These are phyloP conservation scores for Venusia cambrica DNA, from an alignment of 2,888 invertebrate species.

Conservation along the genomic window DNA sequence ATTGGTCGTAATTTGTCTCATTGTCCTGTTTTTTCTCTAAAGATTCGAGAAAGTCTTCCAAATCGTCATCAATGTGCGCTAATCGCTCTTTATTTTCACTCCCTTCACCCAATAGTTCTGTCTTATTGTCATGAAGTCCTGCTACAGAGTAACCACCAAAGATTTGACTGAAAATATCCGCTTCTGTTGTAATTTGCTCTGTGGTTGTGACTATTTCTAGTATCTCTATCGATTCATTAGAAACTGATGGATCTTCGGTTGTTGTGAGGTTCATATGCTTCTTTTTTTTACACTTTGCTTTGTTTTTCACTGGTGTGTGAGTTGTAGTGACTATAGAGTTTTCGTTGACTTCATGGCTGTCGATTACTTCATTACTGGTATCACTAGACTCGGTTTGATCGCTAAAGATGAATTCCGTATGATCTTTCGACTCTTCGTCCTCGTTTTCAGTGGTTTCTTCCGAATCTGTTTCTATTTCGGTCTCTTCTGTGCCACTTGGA, in stretches of 20 bases:
- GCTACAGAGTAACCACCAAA: conserved; percentile 33
- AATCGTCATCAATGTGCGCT: conserved; percentile 52
- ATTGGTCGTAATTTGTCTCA: conserved; percentile 38
- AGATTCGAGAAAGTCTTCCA: conserved; percentile 58
- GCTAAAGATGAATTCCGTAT: conserved; percentile 54
- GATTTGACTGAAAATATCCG: conserved; percentile 56
- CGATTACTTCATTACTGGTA: conserved; percentile 32
- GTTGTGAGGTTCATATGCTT: conserved; percentile 44
- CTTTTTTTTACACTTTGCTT: conserved; percentile 71
- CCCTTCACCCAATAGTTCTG: conserved; percentile 43
- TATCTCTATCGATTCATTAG: conserved; percentile 17
- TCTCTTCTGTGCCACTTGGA: conserved; percentile 19
- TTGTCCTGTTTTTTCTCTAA: conserved; percentile 41
- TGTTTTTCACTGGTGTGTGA: conserved; percentile 49
- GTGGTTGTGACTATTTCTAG: conserved; percentile 33
- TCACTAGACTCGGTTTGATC: conserved; percentile 30
- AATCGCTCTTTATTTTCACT: conserved; percentile 49
- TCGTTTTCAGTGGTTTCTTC: conserved; percentile 27
- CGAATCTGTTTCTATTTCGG: conserved; percentile 9
- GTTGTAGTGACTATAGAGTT: conserved; percentile 37
- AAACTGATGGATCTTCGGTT: conserved; percentile 26
- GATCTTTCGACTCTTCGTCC: conserved; percentile 48
- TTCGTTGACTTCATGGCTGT: conserved; percentile 43
- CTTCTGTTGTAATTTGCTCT: conserved; percentile 35
- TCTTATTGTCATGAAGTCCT: conserved; percentile 12